These are phyloP conservation scores for Nematostella vectensis DNA, from an alignment of 92 coral and sea anemone species.

Conservation along the genomic window DNA sequence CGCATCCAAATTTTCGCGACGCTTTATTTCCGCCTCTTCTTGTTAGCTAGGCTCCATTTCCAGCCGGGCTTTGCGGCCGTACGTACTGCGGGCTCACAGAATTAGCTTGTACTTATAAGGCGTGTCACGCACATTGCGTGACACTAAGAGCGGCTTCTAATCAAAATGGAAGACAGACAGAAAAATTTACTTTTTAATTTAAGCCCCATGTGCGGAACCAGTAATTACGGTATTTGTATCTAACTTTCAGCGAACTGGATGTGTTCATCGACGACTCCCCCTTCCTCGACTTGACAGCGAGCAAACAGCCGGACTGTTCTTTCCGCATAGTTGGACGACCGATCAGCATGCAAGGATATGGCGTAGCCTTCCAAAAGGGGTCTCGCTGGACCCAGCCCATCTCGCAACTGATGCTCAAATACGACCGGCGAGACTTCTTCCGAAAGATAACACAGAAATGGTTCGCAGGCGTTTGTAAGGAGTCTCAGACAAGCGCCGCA, in stretches of 20 bases:
- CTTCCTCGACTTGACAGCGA: slow-evolving; percentile 57
- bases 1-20: too few relatives aligned
- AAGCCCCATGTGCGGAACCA: too few relatives aligned
- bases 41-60: too few relatives aligned
- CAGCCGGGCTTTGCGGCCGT: too few relatives aligned
- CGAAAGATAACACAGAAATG: slow-evolving; percentile 47
- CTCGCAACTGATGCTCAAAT: slow-evolving; percentile 42
- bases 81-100: too few relatives aligned
- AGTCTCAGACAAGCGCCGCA: slow-evolving; percentile 7
- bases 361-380: slow-evolving; percentile 45
- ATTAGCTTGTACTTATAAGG: too few relatives aligned
- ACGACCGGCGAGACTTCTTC: slow-evolving; percentile 47
- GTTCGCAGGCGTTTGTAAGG: slow-evolving; percentile 50
- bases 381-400: slow-evolving; percentile 58
- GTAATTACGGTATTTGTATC: too few relatives aligned
- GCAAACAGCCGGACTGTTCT: slow-evolving; percentile 59
- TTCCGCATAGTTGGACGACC: slow-evolving; percentile 56
- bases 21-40: too few relatives aligned
- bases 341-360: slow-evolving; percentile 40
- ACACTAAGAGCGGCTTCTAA: too few relatives aligned
- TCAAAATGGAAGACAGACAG: too few relatives aligned
- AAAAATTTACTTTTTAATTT: too few relatives aligned
- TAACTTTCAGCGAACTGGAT: slow-evolving; percentile 47
- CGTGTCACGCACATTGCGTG: too few relatives aligned
- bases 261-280: slow-evolving; percentile 76